Conservation (phyloP, 1,140 invertebrate genomes). For the silkworm (Bombyx mori) region DNA sequence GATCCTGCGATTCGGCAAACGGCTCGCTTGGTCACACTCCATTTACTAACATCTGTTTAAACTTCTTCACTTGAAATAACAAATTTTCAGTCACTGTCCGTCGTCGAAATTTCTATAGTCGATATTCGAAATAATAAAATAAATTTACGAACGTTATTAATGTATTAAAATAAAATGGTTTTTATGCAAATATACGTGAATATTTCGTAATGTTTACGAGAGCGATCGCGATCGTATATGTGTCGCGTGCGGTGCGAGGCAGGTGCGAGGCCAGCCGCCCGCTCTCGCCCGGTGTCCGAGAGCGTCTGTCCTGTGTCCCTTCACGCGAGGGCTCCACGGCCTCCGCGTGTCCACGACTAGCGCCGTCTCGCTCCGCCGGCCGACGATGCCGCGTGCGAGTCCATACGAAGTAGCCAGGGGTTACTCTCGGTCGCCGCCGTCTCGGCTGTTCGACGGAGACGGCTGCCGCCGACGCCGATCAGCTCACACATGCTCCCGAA, state of each 20-base stretch:
- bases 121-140: not conserved
- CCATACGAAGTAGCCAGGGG: conserved; percentile 62
- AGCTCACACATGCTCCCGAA: conserved; percentile 31
- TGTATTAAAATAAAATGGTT: conserved; percentile 8
- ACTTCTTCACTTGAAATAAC: conserved; percentile 41
- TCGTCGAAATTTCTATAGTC: not conserved
- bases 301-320: conserved; percentile 71
- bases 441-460: conserved; percentile 55
- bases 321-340: conserved; percentile 63
- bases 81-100: conserved; percentile 31
- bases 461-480: conserved; percentile 23
- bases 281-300: conserved; percentile 71
- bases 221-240: conserved; percentile 47
- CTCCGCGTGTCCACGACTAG: conserved; percentile 51
- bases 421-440: conserved; percentile 63
- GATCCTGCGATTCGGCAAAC: conserved; percentile 39
- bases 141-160: not conserved
- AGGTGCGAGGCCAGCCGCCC: conserved; percentile 64
- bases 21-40: conserved; percentile 36
- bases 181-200: not conserved
- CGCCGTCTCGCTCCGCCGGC: conserved; percentile 59
- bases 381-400: conserved; percentile 64
- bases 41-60: conserved; percentile 31
- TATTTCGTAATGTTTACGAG: conserved; percentile 40
- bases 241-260: conserved; percentile 51